These are phyloP conservation scores for Epirrhoe alternata DNA, from an alignment of 2,888 invertebrate species.

Conservation along the genomic window DNA sequence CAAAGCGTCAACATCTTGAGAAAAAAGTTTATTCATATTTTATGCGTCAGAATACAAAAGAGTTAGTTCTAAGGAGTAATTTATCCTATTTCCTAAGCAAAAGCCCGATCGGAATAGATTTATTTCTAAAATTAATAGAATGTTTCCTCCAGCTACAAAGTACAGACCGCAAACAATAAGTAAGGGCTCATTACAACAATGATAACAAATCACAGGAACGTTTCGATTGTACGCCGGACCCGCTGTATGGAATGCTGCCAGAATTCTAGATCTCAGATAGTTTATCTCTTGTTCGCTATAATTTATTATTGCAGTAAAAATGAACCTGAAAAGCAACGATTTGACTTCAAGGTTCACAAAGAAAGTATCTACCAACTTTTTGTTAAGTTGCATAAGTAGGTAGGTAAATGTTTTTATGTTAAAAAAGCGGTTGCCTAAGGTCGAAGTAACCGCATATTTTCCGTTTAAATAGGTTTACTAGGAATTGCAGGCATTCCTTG, in stretches of 20 bases:
- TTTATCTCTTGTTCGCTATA: slow-evolving; percentile 34
- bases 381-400: no score
- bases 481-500: no score
- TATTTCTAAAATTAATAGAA: neutral
- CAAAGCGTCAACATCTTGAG: neutral
- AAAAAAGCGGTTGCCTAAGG: no score
- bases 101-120: neutral
- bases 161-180: slow-evolving; percentile 11
- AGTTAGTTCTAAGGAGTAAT: no score
- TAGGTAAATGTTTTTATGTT: no score
- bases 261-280: slow-evolving; percentile 37
- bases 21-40: neutral
- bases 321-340: slow-evolving; percentile 15
- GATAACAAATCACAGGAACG: slow-evolving; percentile 27
- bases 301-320: slow-evolving; percentile 35
- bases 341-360: slow-evolving; percentile 3
- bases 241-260: slow-evolving; percentile 39
- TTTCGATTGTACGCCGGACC: slow-evolving; percentile 25
- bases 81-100: no score
- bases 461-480: no score
- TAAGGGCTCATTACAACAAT: slow-evolving; percentile 10
- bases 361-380: neutral
- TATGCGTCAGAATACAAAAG: neutral
- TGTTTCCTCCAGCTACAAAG: neutral
- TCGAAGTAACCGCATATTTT: no score